phyloP scores from a whole-genome alignment of 2,797 vertebrate genomes.

The Xenentodon cancila region DNA sequence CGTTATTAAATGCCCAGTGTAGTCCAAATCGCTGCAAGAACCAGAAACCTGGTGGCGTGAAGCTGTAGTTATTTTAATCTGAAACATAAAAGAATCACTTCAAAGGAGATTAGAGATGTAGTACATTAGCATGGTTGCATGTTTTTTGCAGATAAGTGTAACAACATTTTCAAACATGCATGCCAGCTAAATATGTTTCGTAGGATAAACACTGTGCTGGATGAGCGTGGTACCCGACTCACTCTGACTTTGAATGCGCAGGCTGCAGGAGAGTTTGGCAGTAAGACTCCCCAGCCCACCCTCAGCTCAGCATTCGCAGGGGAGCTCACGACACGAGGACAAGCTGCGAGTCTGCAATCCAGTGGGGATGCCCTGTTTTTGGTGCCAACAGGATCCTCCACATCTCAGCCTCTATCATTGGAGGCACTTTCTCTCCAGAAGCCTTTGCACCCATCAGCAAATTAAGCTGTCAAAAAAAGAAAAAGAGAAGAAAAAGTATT shows the following conservation, averaged over 20 bases:
- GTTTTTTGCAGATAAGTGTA: neutral
- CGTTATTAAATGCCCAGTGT: conserved; percentile 4
- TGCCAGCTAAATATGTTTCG: conserved; percentile 1
- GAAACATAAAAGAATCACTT: no score
- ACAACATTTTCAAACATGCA: neutral
- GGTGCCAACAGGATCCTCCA: no score
- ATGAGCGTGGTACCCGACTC: neutral
- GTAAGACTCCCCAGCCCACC: conserved; percentile 44
- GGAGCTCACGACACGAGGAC: conserved; percentile 40
- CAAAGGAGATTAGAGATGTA: neutral
- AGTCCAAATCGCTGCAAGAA: conserved; percentile 8
- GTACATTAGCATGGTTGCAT: conserved; percentile 13
- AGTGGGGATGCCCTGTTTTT: no score
- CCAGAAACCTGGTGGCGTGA: conserved; percentile 18
- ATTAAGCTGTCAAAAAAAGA: no score
- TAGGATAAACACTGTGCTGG: neutral
- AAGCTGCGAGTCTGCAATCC: no score
- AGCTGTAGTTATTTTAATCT: conserved; percentile 3
- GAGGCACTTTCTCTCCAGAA: no score
- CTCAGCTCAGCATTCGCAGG: conserved; percentile 35
- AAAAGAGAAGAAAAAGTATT: no score
- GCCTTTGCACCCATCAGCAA: no score
- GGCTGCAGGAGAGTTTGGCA: conserved; percentile 34
- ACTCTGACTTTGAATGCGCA: conserved; percentile 18
- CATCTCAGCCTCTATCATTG: no score